Percentiles rank a stretch among this genome's conserved stretches.
Conservation (phyloP, 2,113 vertebrate species). For the Apus apus region DNA sequence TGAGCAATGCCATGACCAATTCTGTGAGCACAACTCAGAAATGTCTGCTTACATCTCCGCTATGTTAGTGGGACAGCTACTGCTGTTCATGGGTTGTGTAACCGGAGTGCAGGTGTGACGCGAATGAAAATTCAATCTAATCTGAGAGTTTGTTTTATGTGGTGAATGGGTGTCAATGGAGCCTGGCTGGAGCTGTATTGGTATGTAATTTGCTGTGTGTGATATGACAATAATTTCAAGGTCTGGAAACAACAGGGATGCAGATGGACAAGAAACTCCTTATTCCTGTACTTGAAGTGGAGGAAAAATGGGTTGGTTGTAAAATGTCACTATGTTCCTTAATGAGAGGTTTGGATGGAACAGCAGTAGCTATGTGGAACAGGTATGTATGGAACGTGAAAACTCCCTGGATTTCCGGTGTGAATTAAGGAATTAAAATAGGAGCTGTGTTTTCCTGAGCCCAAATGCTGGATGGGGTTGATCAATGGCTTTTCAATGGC, state of each 20-base stretch:
- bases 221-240: background rate
- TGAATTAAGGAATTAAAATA: background rate
- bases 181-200: background rate
- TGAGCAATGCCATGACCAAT: background rate
- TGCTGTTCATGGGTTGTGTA: background rate
- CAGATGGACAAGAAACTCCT: accelerated
- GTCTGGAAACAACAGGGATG: background rate
- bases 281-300: background rate
- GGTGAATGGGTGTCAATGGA: background rate
- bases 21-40: background rate
- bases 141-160: background rate
- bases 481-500: background rate
- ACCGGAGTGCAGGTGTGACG: background rate
- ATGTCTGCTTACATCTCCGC: too few species aligned
- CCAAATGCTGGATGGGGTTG: background rate
- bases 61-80: background rate
- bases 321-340: accelerated
- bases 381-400: background rate
- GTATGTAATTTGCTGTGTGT: accelerated
- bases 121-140: background rate
- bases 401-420: background rate
- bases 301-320: background rate
- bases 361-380: background rate
- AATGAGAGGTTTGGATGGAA: background rate
- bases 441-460: background rate